Evolutionary conservation across 2,797 vertebrate genomes (phyloP).

Genomic region (Distichodus sexfasciatus): DNA sequence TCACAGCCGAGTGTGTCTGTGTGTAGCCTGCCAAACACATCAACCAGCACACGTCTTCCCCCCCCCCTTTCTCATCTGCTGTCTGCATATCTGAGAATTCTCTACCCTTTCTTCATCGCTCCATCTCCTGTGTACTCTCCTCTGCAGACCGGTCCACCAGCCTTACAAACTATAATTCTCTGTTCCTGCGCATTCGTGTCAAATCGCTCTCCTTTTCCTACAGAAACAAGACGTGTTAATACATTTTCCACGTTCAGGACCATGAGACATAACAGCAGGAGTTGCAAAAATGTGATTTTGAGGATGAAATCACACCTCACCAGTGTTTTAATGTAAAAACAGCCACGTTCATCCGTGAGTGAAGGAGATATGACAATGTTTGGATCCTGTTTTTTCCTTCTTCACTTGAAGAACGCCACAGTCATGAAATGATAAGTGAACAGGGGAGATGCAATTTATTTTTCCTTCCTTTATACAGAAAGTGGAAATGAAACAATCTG

Average conservation of each 20-base stretch:
- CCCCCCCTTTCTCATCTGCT: not conserved
- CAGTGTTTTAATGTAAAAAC: not conserved
- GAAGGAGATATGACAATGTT: not conserved
- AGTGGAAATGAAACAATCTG: slow-evolving; percentile 47
- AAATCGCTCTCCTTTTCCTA: not conserved
- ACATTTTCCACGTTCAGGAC: not conserved
- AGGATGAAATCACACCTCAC: slow-evolving; percentile 1
- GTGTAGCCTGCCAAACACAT: slow-evolving; percentile 34
- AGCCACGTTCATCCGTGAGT: not conserved
- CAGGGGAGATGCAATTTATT: slow-evolving; percentile 49
- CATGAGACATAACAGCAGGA: not conserved
- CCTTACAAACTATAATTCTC: not conserved
- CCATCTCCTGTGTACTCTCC: not conserved
- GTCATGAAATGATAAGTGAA: slow-evolving; percentile 39
- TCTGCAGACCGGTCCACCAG: too few species aligned
- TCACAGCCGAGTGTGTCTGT: slow-evolving; percentile 25
- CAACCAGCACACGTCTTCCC: slow-evolving; percentile 26
- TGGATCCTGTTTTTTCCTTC: not conserved
- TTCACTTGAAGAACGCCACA: slow-evolving; percentile 34
- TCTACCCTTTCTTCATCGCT: not conserved
- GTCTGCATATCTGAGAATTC: too few species aligned
- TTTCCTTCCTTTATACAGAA: slow-evolving; percentile 41
- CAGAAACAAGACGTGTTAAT: not conserved
- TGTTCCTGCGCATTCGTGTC: too few species aligned
- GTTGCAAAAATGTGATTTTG: not conserved